Evolutionary conservation across 2,113 vertebrate genomes (phyloP).

Genomic region (Rallus limicola): DNA sequence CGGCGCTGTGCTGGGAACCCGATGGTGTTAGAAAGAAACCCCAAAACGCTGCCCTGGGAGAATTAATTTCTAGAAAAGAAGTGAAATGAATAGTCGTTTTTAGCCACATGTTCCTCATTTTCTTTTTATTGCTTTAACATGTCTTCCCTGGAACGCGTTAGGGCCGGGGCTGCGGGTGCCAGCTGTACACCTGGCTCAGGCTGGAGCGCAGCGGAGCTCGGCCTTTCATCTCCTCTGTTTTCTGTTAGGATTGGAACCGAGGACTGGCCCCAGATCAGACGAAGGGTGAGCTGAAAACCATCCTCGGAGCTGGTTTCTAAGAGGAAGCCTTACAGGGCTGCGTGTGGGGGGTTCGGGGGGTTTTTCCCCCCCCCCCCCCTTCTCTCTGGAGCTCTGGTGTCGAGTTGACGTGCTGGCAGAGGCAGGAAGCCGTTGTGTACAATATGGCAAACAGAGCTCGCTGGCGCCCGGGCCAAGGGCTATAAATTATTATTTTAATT

Average conservation of each 20-base stretch:
- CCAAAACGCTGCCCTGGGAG: constrained; percentile 73
- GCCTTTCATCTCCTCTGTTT: constrained; percentile 83
- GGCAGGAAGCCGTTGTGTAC: constrained; percentile 17
- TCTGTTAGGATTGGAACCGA: constrained; percentile 68
- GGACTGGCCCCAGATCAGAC: constrained; percentile 68
- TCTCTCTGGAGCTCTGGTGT: neutral
- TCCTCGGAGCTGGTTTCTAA: constrained; percentile 16
- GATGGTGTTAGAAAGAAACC: constrained; percentile 63
- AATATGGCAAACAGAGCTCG: neutral
- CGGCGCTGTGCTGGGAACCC: constrained; percentile 62
- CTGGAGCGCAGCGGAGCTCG: neutral
- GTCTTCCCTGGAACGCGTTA: constrained; percentile 37
- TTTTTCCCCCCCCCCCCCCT: neutral
- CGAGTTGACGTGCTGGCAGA: neutral
- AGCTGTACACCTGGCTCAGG: constrained; percentile 78
- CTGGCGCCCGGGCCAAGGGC: neutral
- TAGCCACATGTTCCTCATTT: constrained; percentile 85
- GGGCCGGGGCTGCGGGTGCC: constrained; percentile 3
- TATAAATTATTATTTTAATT: constrained; percentile 27
- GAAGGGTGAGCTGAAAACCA: constrained; percentile 53
- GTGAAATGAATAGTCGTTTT: constrained; percentile 68
- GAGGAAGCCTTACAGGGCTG: neutral
- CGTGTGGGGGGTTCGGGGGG: neutral
- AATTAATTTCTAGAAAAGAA: constrained; percentile 81
- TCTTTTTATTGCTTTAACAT: constrained; percentile 78